Conservation (phyloP, 2,888 invertebrate species). For the Teleogryllus oceanicus region DNA sequence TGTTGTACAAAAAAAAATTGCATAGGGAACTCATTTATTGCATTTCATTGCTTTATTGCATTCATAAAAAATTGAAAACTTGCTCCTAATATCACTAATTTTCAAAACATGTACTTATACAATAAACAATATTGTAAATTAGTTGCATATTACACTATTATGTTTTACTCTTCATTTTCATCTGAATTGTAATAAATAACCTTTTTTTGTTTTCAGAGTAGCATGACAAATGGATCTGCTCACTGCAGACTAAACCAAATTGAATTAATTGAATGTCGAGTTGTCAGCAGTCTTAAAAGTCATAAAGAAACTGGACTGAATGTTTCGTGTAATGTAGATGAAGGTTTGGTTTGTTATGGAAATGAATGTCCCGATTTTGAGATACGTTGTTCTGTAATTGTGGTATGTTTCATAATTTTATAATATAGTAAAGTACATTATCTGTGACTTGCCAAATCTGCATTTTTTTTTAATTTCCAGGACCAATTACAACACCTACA, state of each 20-base stretch:
- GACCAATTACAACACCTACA: constrained; percentile 23
- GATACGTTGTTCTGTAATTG: constrained; percentile 65
- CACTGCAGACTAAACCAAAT: constrained; percentile 60
- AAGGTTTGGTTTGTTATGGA: constrained; percentile 67
- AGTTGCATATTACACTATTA: no score
- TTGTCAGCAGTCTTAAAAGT: constrained; percentile 58
- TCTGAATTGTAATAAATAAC: no score
- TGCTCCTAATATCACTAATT: no score
- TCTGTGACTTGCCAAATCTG: neutral
- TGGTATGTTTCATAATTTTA: constrained; percentile 39
- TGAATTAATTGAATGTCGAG: constrained; percentile 72
- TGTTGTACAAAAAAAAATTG: no score
- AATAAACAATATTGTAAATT: no score
- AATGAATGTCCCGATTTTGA: constrained; percentile 75
- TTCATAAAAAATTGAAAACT: no score
- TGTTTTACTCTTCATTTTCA: no score
- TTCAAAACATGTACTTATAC: no score
- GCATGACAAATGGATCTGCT: neutral
- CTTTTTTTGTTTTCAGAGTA: constrained; percentile 41
- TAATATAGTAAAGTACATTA: neutral
- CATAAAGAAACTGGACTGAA: constrained; percentile 69
- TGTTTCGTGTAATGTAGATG: constrained; percentile 67
- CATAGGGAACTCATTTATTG: no score
- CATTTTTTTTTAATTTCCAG: constrained; percentile 18
- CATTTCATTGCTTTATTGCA: no score